Evolutionary conservation across 2,797 vertebrate genomes (phyloP), one percentile per base, ranked within the genome.

Genomic region (Semotilus atromaculatus): DNA sequence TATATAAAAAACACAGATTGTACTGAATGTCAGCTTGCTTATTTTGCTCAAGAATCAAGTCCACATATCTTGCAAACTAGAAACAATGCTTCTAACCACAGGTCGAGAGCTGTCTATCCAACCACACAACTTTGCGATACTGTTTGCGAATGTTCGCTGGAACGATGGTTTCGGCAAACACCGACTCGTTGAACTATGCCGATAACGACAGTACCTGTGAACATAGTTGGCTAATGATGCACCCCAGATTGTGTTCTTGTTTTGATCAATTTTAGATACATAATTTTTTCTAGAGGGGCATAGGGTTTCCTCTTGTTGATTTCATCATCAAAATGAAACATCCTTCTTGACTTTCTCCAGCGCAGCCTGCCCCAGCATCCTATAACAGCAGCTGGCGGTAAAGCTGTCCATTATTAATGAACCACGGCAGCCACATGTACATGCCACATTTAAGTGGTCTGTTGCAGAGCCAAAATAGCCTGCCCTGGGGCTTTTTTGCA

Each of bases 401-500:
- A 83, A 86, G 55, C 83, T 66, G 77, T 29, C 77, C 79, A 85
- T 90, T 87, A 90, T 86, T 88, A 88, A 90, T 88, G 84, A 87
- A 87, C 86, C 86, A 68, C 77, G 13, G 77, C 83, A 88, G 87
- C 82, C 82, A 88, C 86, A 84, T 89, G 85, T 74, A 89, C 84
- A 88, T 85, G 62, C 86, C 88, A 87, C 87, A 90, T 89, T 81
- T 86, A 84, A 88, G 84, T 86, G 87, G 74, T 86, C 81, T 86
- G 85, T 70, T 79, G 40, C 18, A 64, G 80, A 86, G 85, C 83
- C 81, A 88, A 88, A 89, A 89, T 88, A 89, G 86, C 70, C 78
- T 88, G 89, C 66, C 89, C 88, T 72, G 76, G 64, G 89, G 88
- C 80, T 85, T 71, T 83, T 83, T 80, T 74, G 73, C 85, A 89